Conservation (phyloP, 2,888 invertebrate species). For the Philonicus albiceps region DNA sequence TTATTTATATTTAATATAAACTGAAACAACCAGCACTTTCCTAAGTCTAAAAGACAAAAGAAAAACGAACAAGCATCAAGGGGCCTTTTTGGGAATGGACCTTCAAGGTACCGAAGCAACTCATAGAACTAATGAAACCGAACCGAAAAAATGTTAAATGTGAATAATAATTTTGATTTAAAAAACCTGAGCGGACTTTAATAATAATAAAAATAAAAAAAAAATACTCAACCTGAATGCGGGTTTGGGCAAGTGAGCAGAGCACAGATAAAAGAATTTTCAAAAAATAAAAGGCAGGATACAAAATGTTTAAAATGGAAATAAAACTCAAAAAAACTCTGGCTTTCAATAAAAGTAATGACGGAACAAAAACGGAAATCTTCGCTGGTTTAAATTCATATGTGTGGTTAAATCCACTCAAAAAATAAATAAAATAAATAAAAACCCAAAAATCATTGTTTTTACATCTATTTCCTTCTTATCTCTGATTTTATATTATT, state of each 20-base stretch:
- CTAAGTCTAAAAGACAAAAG: not conserved
- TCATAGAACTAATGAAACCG: not conserved
- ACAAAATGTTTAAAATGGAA: not conserved
- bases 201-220: not conserved
- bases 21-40: conserved; percentile 9
- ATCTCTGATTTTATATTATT: conserved; percentile 4
- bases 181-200: not conserved
- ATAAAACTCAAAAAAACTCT: not conserved
- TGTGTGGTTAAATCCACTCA: conserved; percentile 24
- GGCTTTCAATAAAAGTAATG: not conserved
- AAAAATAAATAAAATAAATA: conserved; percentile 47
- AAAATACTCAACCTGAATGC: not conserved
- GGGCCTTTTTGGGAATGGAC: not conserved
- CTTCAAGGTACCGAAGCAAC: not conserved
- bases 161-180: not conserved
- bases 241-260: not conserved
- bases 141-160: not conserved
- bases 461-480: conserved; percentile 37
- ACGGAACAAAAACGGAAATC: conserved; percentile 10
- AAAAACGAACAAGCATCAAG: not conserved
- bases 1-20: conserved; percentile 1
- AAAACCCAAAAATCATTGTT: conserved; percentile 25
- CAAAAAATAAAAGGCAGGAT: not conserved
- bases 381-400: not conserved
- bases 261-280: not conserved